Evolutionary conservation across 2,888 invertebrate genomes (phyloP).

Genomic region (Tromatobia lineatoria): DNA sequence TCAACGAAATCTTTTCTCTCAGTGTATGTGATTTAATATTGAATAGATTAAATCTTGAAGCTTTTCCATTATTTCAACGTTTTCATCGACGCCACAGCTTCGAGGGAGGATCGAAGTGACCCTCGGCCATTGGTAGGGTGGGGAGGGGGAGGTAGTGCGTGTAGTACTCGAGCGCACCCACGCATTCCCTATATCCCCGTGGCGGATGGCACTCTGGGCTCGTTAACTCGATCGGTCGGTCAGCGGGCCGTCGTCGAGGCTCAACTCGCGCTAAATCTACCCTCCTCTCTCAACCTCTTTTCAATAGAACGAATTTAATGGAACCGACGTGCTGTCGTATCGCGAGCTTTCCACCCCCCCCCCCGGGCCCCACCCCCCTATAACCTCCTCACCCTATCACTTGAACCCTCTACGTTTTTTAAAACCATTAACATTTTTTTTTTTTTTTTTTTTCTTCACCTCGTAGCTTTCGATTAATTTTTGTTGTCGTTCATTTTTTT

Average conservation of each 20-base stretch:
- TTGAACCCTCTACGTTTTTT: conserved; percentile 1
- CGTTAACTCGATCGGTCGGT: conserved; percentile 63
- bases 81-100: not conserved
- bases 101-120: not conserved
- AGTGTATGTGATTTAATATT: not conserved
- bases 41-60: conserved; percentile 19
- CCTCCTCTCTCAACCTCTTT: conserved; percentile 25
- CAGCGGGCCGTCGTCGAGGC: conserved; percentile 29
- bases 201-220: conserved; percentile 61
- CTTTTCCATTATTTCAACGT: conserved; percentile 24
- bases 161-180: conserved; percentile 15
- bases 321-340: conserved; percentile 68
- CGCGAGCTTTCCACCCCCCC: conserved; percentile 46
- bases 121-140: not conserved
- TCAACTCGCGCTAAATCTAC: conserved; percentile 9
- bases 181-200: not conserved
- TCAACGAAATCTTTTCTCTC: no score
- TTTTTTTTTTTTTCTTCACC: not conserved
- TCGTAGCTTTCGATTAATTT: conserved; percentile 19
- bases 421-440: not conserved
- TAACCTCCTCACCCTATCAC: not conserved
- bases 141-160: not conserved
- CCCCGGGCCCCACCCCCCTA: not conserved
- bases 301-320: conserved; percentile 67
- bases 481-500: not conserved